phyloP scores from a whole-genome alignment of 2,888 invertebrate genomes.

The Trachelus tabidus region DNA sequence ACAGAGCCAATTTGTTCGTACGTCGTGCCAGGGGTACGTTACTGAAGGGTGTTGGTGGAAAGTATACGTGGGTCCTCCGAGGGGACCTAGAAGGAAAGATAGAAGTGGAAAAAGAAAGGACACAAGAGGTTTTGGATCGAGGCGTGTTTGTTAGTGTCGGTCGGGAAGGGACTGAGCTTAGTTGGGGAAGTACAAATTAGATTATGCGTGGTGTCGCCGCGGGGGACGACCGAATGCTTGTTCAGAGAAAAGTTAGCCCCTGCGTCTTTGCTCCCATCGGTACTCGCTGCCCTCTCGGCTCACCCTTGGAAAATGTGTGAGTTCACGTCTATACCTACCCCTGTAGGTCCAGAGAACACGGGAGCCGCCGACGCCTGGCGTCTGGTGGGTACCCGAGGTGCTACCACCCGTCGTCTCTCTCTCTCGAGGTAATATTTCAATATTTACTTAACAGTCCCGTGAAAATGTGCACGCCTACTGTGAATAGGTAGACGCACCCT shows the following conservation, averaged over 20 bases:
- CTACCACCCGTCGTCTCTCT: constrained; percentile 31
- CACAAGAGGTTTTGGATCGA: constrained; percentile 15
- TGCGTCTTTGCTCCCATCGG: constrained; percentile 28
- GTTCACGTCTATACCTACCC: constrained; percentile 11
- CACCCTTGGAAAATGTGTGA: constrained; percentile 13
- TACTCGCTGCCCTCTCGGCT: constrained; percentile 17
- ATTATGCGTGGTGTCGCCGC: constrained; percentile 39
- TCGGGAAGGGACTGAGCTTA: constrained; percentile 29
- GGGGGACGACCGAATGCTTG: constrained; percentile 29
- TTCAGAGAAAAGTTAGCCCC: constrained; percentile 57
- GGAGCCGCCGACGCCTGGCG: constrained; percentile 26
- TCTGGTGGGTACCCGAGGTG: constrained; percentile 22
- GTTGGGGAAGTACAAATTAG: constrained; percentile 60
- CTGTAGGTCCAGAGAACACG: constrained; percentile 9
- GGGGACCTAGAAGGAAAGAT: neutral
- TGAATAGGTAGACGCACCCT: neutral
- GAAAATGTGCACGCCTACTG: neutral
- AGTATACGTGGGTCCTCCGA: neutral
- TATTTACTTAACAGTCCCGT: constrained; percentile 51
- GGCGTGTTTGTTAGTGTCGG: constrained; percentile 4
- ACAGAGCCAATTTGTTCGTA: constrained; percentile 52
- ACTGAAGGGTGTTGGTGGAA: neutral
- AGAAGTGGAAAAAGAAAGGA: constrained; percentile 8
- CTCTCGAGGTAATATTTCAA: constrained; percentile 54
- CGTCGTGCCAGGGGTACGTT: constrained; percentile 10